Base-by-base conservation (phyloP, 2,888 invertebrate genomes). In the Agonum fuliginosum region DNA sequence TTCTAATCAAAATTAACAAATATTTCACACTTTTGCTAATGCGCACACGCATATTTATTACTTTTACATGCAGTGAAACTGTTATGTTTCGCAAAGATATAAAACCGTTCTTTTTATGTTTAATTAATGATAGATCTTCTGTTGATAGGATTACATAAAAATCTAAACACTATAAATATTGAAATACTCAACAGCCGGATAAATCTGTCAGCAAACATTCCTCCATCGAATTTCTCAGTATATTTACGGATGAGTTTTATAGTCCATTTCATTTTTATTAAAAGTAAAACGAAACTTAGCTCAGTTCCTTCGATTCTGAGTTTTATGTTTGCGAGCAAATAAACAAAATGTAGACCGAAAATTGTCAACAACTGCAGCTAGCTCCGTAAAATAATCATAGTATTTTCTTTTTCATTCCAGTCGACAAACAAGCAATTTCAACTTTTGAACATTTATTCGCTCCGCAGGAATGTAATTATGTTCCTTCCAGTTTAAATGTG, bases 101-200 rank as follows among this genome's bases (percentile, higher is more conserved):
- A 43, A 43, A 43, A 17, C 14, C 14, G 12, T 24, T 12, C 10
- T 54, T 54, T 54, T 54, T 24, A 54, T 24, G 24, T n/a, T n/a
- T 12, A 54, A 12, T 54, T 54, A 54, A 54, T 24, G 54, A 51
- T 54, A 3, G 54, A 54, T 24, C 12, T 34, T 10, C n/a, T 22
- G 51, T 20, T 24, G 54, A 48, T 48, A 48, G 48, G 2, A 22
- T 51, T 54, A 54, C 24, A 27, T 54, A 30, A 34, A 62, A 14
- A 17, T 34, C 17, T 34, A 62, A 62, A 62, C 30, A 30, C 37
- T 62, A 34, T 62, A 62, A 62, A 62, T 62, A 62, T 62, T 62
- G 30, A 62, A 62, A 30, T 24, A 34, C 19, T 30, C 30, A 62
- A 62, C 62, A 62, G 62, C 34, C 17, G 62, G 30, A 30, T 37